Conservation (phyloP, 2,797 vertebrate genomes). For the Clarias platycephalus region DNA sequence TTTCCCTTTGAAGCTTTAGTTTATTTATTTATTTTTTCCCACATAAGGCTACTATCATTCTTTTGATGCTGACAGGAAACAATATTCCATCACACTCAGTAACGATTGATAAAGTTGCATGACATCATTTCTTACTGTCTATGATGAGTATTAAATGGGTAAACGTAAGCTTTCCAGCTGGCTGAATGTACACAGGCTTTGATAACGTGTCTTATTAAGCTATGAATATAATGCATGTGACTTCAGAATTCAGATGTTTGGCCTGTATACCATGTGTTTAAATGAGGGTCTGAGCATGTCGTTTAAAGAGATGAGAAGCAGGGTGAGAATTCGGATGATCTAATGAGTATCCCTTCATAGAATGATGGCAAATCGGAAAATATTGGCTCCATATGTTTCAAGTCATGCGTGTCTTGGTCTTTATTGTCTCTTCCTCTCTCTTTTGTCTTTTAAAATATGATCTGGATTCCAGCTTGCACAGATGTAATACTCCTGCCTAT, state of each 20-base stretch:
- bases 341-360: slow-evolving; percentile 25
- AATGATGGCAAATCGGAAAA: slow-evolving; percentile 44
- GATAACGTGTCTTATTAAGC: not conserved
- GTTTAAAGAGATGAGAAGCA: not conserved
- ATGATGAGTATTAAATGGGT: not conserved
- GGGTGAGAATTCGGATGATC: not conserved
- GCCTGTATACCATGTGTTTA: slow-evolving; percentile 2
- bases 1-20: not conserved
- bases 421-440: not conserved
- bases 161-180: not conserved
- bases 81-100: not conserved
- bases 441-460: slow-evolving; percentile 11
- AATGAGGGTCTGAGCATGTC: not conserved
- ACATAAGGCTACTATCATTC: not conserved
- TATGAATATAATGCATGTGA: slow-evolving; percentile 6
- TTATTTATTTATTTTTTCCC: not conserved
- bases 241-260: not conserved
- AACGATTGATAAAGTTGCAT: not conserved
- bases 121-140: not conserved
- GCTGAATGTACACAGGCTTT: not conserved
- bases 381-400: slow-evolving; percentile 39
- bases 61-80: not conserved
- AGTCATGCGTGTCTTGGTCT: slow-evolving; percentile 33
- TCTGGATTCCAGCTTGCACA: slow-evolving; percentile 5
- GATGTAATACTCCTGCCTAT: not conserved